Conservation (phyloP, 2,113 vertebrate species). For the Prunella himalayana region DNA sequence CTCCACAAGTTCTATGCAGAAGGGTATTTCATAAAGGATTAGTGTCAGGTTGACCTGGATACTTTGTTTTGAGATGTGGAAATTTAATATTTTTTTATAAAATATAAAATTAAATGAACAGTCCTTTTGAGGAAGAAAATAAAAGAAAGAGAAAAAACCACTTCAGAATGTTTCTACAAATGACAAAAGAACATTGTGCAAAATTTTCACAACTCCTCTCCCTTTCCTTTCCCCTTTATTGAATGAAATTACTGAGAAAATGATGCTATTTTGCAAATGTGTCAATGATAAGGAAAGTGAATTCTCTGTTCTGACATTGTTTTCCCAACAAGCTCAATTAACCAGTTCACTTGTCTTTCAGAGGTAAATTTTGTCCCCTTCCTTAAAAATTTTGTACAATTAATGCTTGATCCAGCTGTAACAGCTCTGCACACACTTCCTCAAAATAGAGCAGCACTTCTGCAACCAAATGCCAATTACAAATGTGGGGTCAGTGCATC, state of each 20-base stretch:
- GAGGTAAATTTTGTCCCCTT: background rate
- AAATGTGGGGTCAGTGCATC: background rate
- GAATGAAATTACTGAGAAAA: background rate
- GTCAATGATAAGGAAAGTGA: background rate
- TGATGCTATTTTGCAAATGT: background rate
- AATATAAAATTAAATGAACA: background rate
- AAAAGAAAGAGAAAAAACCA: background rate
- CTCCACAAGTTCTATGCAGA: background rate
- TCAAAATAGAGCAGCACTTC: background rate
- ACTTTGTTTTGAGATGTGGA: background rate
- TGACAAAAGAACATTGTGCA: background rate
- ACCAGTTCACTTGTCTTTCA: background rate
- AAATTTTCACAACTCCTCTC: background rate
- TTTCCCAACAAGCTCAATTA: background rate
- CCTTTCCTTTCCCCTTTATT: background rate
- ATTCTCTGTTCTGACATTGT: background rate
- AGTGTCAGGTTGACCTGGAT: background rate
- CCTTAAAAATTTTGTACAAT: background rate
- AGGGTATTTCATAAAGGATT: background rate
- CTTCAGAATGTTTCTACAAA: background rate
- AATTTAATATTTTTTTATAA: background rate
- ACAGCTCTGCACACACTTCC: background rate
- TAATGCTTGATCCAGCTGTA: background rate
- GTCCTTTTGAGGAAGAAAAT: background rate
- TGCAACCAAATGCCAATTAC: background rate